These are phyloP conservation scores for Turnix velox DNA, from an alignment of 2,113 vertebrate species.

Conservation along the genomic window DNA sequence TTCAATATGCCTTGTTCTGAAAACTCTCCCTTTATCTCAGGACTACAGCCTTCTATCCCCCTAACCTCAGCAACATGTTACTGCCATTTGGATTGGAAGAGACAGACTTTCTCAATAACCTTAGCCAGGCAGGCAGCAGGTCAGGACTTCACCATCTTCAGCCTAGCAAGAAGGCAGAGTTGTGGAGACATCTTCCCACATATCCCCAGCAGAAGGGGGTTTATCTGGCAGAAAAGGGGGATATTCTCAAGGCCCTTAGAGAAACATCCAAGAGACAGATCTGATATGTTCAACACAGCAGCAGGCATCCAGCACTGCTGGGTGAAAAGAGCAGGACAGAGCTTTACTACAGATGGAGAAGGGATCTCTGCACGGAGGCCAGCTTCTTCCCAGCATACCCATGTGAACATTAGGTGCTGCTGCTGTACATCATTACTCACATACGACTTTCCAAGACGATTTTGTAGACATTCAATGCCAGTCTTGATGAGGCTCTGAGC, in stretches of 20 bases:
- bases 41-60: not conserved
- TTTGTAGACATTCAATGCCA: too few species aligned
- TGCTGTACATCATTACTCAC: fast-evolving
- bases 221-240: not conserved
- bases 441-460: not conserved
- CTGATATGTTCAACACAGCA: not conserved
- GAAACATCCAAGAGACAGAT: not conserved
- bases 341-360: not conserved
- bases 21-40: not conserved
- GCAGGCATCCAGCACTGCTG: not conserved
- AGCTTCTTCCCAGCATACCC: fast-evolving
- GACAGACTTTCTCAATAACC: not conserved
- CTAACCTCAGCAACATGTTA: not conserved
- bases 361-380: not conserved
- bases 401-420: not conserved
- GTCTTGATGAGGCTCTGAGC: too few species aligned
- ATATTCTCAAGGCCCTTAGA: not conserved
- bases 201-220: fast-evolving
- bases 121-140: not conserved
- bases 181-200: not conserved
- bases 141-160: not conserved
- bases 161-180: not conserved
- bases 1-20: not conserved
- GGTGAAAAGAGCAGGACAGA: not conserved
- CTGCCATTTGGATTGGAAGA: not conserved